phyloP scores from a whole-genome alignment of 2,888 invertebrate genomes.

The Mylabris sibirica region DNA sequence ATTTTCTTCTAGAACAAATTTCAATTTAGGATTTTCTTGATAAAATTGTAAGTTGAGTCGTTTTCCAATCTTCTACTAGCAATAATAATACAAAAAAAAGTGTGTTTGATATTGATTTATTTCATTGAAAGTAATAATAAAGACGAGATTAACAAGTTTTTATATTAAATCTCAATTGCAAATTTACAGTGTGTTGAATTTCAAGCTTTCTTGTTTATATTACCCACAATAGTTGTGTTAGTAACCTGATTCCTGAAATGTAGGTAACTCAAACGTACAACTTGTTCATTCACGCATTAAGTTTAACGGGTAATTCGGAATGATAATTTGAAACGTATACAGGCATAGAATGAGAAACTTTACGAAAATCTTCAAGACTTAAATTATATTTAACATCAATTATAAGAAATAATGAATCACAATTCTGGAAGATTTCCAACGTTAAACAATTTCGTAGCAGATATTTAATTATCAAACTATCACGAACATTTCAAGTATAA shows the following conservation, averaged over 20 bases:
- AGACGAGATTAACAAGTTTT: no score
- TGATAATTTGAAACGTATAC: neutral
- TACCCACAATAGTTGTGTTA: neutral
- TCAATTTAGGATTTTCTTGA: neutral
- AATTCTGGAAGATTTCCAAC: neutral
- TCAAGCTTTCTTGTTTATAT: neutral
- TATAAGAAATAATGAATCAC: neutral
- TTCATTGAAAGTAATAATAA: no score
- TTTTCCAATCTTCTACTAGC: neutral
- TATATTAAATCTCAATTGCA: no score
- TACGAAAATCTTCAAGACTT: neutral
- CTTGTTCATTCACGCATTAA: neutral
- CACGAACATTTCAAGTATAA: neutral
- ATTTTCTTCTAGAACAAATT: neutral
- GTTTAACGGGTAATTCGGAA: no score
- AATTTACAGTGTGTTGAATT: neutral
- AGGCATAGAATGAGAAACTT: neutral
- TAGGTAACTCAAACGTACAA: neutral
- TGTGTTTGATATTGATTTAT: neutral
- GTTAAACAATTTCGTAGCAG: neutral
- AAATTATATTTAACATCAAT: neutral
- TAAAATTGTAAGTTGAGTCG: neutral
- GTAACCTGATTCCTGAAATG: neutral
- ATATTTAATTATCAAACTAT: neutral
- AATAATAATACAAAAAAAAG: no score